Evolutionary conservation across 2,888 invertebrate species (phyloP).

Genomic region (Eupithecia subumbrata): DNA sequence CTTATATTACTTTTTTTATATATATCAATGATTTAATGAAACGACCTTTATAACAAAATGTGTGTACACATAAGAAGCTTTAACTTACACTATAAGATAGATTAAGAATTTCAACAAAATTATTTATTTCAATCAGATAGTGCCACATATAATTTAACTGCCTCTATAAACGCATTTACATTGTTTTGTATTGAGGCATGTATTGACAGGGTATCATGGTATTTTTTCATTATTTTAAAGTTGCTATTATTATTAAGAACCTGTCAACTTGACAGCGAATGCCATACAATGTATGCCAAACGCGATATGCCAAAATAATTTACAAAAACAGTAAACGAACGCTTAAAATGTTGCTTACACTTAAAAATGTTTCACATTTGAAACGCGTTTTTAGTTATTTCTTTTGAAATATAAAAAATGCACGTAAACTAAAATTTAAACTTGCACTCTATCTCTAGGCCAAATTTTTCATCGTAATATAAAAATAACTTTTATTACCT

Average conservation of each 20-base stretch:
- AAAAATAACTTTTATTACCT: neutral
- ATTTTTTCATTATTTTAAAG: constrained; percentile 48
- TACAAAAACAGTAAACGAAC: neutral
- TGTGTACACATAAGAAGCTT: constrained; percentile 75
- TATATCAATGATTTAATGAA: constrained; percentile 40
- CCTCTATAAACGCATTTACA: constrained; percentile 65
- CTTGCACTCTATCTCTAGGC: constrained; percentile 28
- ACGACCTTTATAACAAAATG: constrained; percentile 50
- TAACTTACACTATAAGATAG: constrained; percentile 78
- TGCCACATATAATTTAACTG: constrained; percentile 58
- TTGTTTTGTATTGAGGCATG: constrained; percentile 66
- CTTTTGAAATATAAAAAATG: constrained; percentile 17
- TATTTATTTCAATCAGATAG: constrained; percentile 61
- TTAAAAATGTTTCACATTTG: constrained; percentile 1
- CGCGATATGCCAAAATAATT: constrained; percentile 20
- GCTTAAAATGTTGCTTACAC: constrained; percentile 19
- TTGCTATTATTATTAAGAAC: constrained; percentile 18
- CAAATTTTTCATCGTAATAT: constrained; percentile 22
- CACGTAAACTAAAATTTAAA: constrained; percentile 35
- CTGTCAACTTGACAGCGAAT: constrained; percentile 31
- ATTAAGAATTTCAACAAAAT: constrained; percentile 46
- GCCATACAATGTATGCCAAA: constrained; percentile 15
- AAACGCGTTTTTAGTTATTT: constrained; percentile 9
- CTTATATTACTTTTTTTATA: neutral
- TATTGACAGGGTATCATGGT: constrained; percentile 79